Conservation (phyloP, 2,888 invertebrate genomes). For the Plusia festucae region DNA sequence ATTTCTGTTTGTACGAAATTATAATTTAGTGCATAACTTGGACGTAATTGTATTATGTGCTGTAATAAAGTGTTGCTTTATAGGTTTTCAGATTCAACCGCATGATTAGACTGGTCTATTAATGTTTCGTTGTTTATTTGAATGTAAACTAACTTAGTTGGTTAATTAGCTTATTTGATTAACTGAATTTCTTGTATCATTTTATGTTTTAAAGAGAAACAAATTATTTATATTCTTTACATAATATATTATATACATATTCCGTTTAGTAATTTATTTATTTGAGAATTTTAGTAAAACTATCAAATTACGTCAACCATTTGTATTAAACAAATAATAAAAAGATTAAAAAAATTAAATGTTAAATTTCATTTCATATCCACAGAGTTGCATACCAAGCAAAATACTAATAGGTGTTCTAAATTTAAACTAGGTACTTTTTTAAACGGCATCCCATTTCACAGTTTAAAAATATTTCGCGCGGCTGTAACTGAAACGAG, state of each 20-base stretch:
- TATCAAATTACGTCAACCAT: no score
- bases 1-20: conserved; percentile 26
- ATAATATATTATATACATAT: no score
- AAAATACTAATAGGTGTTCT: not conserved
- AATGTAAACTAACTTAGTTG: conserved; percentile 22
- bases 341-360: no score
- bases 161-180: not conserved
- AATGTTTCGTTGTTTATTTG: conserved; percentile 35
- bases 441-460: conserved; percentile 14
- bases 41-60: conserved; percentile 11
- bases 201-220: no score
- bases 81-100: conserved; percentile 48
- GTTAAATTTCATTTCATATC: not conserved
- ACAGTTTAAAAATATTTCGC: conserved; percentile 33
- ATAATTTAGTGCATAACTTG: conserved; percentile 33
- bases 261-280: no score
- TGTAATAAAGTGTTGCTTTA: conserved; percentile 38
- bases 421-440: not conserved
- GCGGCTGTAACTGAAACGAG: conserved; percentile 35
- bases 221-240: no score
- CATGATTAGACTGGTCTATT: conserved; percentile 44
- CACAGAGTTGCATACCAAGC: not conserved
- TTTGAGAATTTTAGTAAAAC: no score
- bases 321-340: no score
- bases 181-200: no score